Percentiles rank a stretch among this genome's conserved stretches.
phyloP scores from a whole-genome alignment of 2,888 invertebrate genomes.

The Drosophila anceps region DNA sequence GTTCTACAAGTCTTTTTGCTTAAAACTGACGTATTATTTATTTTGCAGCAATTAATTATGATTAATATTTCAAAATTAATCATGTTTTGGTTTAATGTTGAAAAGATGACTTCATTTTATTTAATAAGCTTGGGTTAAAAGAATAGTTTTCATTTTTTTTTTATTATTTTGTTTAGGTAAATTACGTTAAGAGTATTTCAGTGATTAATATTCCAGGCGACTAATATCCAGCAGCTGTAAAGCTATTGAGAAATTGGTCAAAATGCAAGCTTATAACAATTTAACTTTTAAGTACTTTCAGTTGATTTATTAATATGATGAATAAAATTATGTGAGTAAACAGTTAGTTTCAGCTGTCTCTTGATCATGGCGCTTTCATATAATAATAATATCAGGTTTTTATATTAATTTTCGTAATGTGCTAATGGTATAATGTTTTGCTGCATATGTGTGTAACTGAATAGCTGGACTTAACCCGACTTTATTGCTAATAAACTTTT shows the following conservation, averaged over 20 bases:
- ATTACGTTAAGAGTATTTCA: not conserved
- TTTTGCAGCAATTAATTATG: not conserved
- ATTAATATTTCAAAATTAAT: not conserved
- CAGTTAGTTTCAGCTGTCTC: not conserved
- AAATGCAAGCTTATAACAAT: not conserved
- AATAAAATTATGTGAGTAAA: not conserved
- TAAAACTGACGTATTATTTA: too few relatives aligned
- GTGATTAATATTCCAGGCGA: not conserved
- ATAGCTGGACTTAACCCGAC: too few relatives aligned
- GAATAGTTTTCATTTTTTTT: not conserved
- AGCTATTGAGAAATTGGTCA: not conserved
- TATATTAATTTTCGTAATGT: not conserved
- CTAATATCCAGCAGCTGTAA: not conserved
- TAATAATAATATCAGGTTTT: not conserved
- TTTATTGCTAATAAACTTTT: too few relatives aligned
- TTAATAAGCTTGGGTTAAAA: not conserved
- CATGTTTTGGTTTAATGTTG: not conserved
- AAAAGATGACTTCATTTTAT: not conserved
- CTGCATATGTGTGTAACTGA: too few relatives aligned
- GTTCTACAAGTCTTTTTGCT: too few relatives aligned
- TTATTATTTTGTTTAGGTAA: not conserved
- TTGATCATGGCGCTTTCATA: not conserved
- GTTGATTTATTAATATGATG: not conserved
- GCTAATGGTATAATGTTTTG: not conserved
- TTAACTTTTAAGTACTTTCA: not conserved